Evolutionary conservation across 2,888 invertebrate species (phyloP).

Genomic region (Aromia moschata): DNA sequence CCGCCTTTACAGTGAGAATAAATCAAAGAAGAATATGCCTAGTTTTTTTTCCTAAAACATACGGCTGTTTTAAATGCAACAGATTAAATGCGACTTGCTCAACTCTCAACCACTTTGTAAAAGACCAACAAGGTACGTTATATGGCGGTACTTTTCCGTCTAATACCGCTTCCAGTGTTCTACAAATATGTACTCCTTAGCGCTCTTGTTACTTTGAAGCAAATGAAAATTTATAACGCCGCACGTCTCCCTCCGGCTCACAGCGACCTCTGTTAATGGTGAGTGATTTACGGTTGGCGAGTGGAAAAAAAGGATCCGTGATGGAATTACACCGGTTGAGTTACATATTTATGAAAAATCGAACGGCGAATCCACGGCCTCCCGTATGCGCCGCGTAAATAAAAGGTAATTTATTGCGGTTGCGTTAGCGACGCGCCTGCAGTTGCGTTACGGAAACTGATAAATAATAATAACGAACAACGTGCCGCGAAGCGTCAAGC

Average conservation of each 20-base stretch:
- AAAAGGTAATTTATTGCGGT: slow-evolving; percentile 4
- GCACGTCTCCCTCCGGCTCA: background rate
- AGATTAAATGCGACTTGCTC: too few relatives aligned
- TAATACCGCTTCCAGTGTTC: too few relatives aligned
- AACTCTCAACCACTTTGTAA: too few relatives aligned
- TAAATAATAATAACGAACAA: slow-evolving; percentile 7
- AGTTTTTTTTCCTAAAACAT: too few relatives aligned
- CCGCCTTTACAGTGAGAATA: too few relatives aligned
- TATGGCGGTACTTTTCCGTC: too few relatives aligned
- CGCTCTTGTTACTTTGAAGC: background rate
- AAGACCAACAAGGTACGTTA: too few relatives aligned
- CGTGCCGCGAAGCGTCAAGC: background rate
- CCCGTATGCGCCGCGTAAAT: background rate
- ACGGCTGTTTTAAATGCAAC: too few relatives aligned
- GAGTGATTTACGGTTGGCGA: background rate
- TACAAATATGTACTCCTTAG: too few relatives aligned
- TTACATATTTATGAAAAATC: slow-evolving; percentile 9
- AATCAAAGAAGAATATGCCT: too few relatives aligned
- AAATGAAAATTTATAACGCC: background rate
- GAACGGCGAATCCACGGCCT: background rate
- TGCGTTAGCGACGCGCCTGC: background rate
- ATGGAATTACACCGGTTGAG: slow-evolving; percentile 3
- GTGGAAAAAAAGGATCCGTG: background rate
- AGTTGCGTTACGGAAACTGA: background rate
- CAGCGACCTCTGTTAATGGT: background rate